Conservation (phyloP, 2,888 invertebrate genomes). For the Erpobdella octoculata region DNA sequence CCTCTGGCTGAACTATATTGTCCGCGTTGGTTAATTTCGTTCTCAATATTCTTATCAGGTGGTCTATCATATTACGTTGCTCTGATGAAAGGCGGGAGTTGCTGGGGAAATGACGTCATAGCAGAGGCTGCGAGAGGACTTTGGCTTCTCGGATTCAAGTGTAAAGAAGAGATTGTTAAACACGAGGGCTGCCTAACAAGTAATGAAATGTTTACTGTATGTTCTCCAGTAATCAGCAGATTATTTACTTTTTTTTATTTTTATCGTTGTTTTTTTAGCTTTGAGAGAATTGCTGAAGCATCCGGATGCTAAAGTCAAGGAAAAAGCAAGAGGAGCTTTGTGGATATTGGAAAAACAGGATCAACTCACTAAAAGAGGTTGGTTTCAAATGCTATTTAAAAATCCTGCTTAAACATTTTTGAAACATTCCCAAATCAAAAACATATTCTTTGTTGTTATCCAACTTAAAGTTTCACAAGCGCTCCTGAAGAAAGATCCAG, state of each 20-base stretch:
- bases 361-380: neutral
- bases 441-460: neutral
- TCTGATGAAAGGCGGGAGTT: constrained; percentile 19
- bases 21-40: no score
- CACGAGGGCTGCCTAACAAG: constrained; percentile 30
- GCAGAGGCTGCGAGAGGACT: constrained; percentile 29
- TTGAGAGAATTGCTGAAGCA: constrained; percentile 12
- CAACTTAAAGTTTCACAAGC: neutral
- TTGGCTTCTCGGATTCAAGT: constrained; percentile 33
- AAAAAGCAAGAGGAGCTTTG: constrained; percentile 30
- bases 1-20: no score
- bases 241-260: no score
- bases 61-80: constrained; percentile 30
- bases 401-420: neutral
- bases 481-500: neutral
- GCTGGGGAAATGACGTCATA: constrained; percentile 15
- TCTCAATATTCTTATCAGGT: constrained; percentile 12
- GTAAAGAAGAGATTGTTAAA: constrained; percentile 27
- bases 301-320: constrained; percentile 19
- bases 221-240: neutral
- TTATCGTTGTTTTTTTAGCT: constrained; percentile 22
- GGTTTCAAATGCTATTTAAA: no score
- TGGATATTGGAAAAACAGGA: constrained; percentile 31
- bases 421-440: neutral
- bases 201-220: neutral